Base-by-base conservation (phyloP, 2,113 vertebrate species). In the Jacana jacana region DNA sequence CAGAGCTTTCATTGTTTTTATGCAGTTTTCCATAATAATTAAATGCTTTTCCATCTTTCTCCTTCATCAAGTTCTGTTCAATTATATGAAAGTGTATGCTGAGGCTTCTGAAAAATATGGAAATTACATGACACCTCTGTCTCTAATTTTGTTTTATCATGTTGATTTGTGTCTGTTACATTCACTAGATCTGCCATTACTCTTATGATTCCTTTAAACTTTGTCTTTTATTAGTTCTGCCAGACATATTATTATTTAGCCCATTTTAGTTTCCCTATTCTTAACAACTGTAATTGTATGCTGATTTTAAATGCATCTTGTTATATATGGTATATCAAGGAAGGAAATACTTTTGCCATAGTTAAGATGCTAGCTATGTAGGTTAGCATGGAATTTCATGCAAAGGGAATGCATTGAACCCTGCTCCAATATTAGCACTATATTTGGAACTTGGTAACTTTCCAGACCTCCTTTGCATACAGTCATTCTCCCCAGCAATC, bases 161-260 rank as follows among this genome's bases (percentile, higher is more conserved):
- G 55, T 39, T 86, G 44, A 82, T 66, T 51, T 69, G 12, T 87
- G 33, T 46, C 60, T 58, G 24, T 64, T 84, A n/a, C 20, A 40
- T 87, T 91, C 55, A 65, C 39, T 68, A 71, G 28, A 57, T 40
- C 51, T 93, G 22, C 37, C 63, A 87, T 77, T 20, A 19, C 12
- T 88, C 23, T 92, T 27, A 33, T 25, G 27, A 69, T 68, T 87
- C 28, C 51, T 89, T 95, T 95, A 92, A 94, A 57, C 33, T 84
- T 88, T 57, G 24, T 51, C 71, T 96, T 91, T 93, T 91, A 81
- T 95, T 19, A 8, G 5, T 89, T 65, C 17, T 44, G 40, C 44
- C 83, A 96, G 81, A 58, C 20, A 11, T 82, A 35, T 94, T 73
- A 61, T 70, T 96, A 71, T 81, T 94, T 65, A 86, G 42, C 60